Percentiles rank a stretch among this genome's conserved stretches.
Evolutionary conservation across 2,888 invertebrate genomes (phyloP).

Genomic region (Pomacea canaliculata): DNA sequence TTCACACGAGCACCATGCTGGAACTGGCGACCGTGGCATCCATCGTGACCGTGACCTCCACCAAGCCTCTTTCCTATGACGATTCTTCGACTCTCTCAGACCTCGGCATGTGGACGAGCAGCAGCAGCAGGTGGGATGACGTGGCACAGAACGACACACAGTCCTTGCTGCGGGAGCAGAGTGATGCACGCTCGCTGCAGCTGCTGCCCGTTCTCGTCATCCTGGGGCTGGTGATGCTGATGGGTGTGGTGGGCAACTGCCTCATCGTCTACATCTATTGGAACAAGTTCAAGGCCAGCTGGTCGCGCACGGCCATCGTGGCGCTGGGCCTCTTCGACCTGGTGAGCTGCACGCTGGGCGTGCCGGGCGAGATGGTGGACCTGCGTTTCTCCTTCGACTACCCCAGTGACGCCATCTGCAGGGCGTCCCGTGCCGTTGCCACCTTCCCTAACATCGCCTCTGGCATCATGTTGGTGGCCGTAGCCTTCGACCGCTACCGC

Average conservation of each 20-base stretch:
- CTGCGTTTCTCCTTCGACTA: slow-evolving; percentile 43
- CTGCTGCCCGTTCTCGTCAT: slow-evolving; percentile 40
- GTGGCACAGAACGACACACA: slow-evolving; percentile 8
- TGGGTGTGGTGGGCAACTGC: slow-evolving; percentile 39
- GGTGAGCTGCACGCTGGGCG: slow-evolving; percentile 36
- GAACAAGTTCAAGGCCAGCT: slow-evolving; percentile 40
- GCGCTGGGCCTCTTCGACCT: slow-evolving; percentile 43
- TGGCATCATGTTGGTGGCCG: slow-evolving; percentile 42
- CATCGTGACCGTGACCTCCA: no score
- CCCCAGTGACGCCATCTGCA: slow-evolving; percentile 37
- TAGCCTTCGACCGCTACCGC: slow-evolving; percentile 43
- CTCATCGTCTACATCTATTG: slow-evolving; percentile 41
- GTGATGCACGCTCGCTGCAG: slow-evolving; percentile 28
- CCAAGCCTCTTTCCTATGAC: background rate
- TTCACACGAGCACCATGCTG: no score
- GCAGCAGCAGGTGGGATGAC: background rate
- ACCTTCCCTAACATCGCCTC: slow-evolving; percentile 38
- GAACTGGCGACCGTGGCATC: no score
- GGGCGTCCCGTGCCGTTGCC: slow-evolving; percentile 37
- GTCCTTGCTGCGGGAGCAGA: slow-evolving; percentile 15
- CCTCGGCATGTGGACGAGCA: no score
- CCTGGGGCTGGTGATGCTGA: slow-evolving; percentile 33
- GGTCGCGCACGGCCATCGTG: slow-evolving; percentile 44
- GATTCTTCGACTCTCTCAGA: no score
- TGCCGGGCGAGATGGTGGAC: slow-evolving; percentile 44